Percentiles rank a stretch among this genome's conserved stretches.
Conservation (phyloP, 2,113 vertebrate genomes). For the Oreamnos americanus region DNA sequence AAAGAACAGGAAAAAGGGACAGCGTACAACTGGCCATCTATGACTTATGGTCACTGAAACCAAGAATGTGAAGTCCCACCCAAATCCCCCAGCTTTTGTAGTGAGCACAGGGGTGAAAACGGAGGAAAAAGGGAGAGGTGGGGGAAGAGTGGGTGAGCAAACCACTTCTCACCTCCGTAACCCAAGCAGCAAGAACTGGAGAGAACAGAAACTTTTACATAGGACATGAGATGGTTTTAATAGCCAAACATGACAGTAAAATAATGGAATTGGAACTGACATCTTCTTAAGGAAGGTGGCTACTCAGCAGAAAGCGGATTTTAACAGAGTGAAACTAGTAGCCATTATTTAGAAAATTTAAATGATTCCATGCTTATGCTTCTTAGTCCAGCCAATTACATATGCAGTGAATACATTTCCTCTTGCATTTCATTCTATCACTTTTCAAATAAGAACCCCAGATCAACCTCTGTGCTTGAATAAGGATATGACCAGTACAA, state of each 20-base stretch:
- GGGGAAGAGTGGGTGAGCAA: not conserved
- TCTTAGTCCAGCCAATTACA: not conserved
- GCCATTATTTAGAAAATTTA: not conserved
- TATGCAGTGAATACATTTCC: not conserved
- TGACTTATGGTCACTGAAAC: not conserved
- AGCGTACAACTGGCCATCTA: not conserved
- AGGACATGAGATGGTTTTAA: not conserved
- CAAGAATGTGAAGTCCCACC: not conserved
- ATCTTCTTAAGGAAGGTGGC: not conserved
- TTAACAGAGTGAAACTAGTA: not conserved
- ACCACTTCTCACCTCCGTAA: not conserved
- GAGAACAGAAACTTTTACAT: not conserved
- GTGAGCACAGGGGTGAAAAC: not conserved
- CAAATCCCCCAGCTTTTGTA: not conserved
- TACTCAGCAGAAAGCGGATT: not conserved
- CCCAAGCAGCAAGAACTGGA: not conserved
- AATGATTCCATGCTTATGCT: not conserved
- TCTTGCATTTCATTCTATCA: not conserved
- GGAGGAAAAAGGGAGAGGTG: not conserved
- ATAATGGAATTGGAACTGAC: not conserved
- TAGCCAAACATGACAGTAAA: not conserved
- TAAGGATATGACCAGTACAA: not conserved
- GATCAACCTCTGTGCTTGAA: not conserved
- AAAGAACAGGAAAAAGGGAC: not conserved
- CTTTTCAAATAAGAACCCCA: not conserved